Evolutionary conservation across 2,797 vertebrate genomes (phyloP).

Genomic region (Pteronotus mesoamericanus): DNA sequence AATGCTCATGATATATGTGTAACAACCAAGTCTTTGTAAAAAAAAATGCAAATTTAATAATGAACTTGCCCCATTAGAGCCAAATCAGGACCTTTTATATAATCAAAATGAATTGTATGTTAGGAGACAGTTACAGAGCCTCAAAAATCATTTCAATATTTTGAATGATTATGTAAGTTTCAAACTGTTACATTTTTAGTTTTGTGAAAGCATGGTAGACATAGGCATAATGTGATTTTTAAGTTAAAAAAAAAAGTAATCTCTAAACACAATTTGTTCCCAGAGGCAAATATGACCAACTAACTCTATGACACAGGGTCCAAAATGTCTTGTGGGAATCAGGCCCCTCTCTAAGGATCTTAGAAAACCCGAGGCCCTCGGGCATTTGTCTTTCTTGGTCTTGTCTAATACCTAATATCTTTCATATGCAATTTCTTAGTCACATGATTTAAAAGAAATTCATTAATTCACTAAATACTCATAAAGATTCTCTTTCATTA

Average conservation of each 20-base stretch:
- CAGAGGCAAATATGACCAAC: not conserved
- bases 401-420: not conserved
- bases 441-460: not conserved
- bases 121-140: not conserved
- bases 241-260: not conserved
- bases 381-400: not conserved
- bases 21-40: not conserved
- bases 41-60: not conserved
- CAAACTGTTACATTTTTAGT: not conserved
- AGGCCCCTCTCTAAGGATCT: not conserved
- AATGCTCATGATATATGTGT: not conserved
- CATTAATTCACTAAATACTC: not conserved
- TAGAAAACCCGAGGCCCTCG: not conserved
- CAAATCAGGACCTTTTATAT: not conserved
- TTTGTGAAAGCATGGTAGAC: not conserved
- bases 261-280: not conserved
- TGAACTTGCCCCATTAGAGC: not conserved
- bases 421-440: not conserved
- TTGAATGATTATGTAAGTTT: not conserved
- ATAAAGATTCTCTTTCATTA: not conserved
- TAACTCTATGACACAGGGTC: not conserved
- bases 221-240: not conserved
- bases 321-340: not conserved
- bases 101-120: not conserved
- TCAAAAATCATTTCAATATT: not conserved